phyloP scores from a whole-genome alignment of 2,113 vertebrate genomes.

The Morone saxatilis region DNA sequence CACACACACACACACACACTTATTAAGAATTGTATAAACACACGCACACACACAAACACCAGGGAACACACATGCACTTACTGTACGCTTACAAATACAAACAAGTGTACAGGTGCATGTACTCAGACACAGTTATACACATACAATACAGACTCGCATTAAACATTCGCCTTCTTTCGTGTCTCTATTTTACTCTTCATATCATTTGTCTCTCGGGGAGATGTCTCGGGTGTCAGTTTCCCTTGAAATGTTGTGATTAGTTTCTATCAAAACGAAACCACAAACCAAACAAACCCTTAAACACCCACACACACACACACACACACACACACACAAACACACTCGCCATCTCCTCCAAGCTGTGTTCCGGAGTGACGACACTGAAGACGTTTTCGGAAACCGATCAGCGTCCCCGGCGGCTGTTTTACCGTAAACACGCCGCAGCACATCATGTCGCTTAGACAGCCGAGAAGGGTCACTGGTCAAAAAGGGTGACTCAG shows the following conservation, averaged over 20 bases:
- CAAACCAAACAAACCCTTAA: slow-evolving; percentile 51
- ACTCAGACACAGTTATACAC: background rate
- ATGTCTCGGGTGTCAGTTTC: slow-evolving; percentile 35
- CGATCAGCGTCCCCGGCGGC: slow-evolving; percentile 5
- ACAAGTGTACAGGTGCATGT: background rate
- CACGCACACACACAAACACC: slow-evolving; percentile 17
- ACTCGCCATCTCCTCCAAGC: slow-evolving; percentile 25
- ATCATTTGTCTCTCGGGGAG: slow-evolving; percentile 37
- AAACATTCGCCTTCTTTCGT: slow-evolving; percentile 20
- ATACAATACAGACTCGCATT: background rate
- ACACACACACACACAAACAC: slow-evolving; percentile 7
- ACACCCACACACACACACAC: slow-evolving; percentile 33
- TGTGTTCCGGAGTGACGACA: slow-evolving; percentile 47
- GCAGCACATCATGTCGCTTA: background rate
- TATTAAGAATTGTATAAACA: slow-evolving; percentile 25
- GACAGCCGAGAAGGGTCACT: slow-evolving; percentile 4
- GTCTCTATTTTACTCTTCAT: slow-evolving; percentile 37
- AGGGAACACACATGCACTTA: slow-evolving; percentile 19
- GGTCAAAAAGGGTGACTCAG: slow-evolving; percentile 47
- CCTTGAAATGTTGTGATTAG: slow-evolving; percentile 51
- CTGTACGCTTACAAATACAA: background rate
- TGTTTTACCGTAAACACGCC: slow-evolving; percentile 57
- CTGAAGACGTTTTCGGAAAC: slow-evolving; percentile 55
- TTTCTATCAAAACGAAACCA: slow-evolving; percentile 59
- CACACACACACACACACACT: slow-evolving; percentile 8